Percentiles rank a stretch among this genome's conserved stretches.
Conservation (phyloP, 2,797 vertebrate species). For the Cephalopachus bancanus region DNA sequence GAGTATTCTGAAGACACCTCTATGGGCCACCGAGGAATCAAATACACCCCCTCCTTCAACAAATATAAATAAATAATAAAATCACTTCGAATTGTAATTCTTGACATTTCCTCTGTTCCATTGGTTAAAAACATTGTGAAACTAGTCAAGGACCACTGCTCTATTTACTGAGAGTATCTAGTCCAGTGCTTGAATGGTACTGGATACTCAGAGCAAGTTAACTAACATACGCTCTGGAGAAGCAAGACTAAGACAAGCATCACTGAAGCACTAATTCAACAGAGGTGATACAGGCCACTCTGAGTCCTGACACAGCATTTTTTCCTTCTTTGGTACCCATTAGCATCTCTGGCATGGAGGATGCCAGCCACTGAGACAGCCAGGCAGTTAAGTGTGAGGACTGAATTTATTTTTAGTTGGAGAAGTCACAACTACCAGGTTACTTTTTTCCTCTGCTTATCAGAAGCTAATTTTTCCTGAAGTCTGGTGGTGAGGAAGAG, state of each 20-base stretch:
- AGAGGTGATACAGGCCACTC: no score
- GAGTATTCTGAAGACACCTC: background rate
- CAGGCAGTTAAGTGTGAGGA: background rate
- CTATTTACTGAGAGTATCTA: background rate
- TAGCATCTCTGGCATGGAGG: background rate
- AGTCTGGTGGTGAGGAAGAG: background rate
- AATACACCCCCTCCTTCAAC: background rate
- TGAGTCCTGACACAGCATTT: background rate
- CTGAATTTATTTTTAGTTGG: background rate
- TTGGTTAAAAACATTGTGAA: background rate
- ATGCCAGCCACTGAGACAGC: background rate
- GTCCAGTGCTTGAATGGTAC: no score
- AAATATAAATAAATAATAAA: background rate
- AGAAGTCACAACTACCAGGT: background rate
- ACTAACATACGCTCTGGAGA: rapidly evolving
- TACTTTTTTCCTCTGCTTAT: background rate
- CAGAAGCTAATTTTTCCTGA: background rate
- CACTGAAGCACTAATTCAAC: background rate
- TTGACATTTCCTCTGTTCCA: background rate
- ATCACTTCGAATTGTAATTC: background rate
- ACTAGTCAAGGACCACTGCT: no score
- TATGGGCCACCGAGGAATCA: background rate
- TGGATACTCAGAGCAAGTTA: background rate
- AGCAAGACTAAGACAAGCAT: background rate
- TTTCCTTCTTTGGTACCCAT: background rate